Evolutionary conservation across 2,797 vertebrate genomes (phyloP), one percentile per base, ranked within the genome.

Genomic region (Rhynchotus rufescens): DNA sequence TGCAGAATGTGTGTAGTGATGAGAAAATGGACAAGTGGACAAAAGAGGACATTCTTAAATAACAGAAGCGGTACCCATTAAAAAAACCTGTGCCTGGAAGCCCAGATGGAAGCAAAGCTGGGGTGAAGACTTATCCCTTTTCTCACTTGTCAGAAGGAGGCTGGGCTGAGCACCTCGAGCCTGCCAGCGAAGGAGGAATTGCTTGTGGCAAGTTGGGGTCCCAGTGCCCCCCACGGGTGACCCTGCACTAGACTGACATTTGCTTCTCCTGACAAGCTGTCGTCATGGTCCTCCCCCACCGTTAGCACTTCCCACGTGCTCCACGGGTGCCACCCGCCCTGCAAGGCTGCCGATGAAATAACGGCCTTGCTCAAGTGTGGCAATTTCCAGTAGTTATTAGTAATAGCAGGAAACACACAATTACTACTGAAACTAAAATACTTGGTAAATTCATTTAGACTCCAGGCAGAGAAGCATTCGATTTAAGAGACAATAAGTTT

Each of bases 401-500:
- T 75, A 90, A 92, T 85, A 65, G 73, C 73, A 85, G 82, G 82
- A 93, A 93, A 61, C 38, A 68, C 0, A 5, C 34, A 76, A 68
- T 83, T 75, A n/a, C 73, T 68, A 69, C 57, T 65, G 84, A 85
- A 82, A 49, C 19, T 3, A 15, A 52, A 65, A 80, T 66, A 80
- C 73, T 72, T 4, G 0, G 1, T 45, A 4, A 52, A 45, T 84
- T 84, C 73, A 21, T 67, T 91, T 75, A 79, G 44, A 47, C 67
- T 80, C 80, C 38, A 3, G 85, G 83, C 93, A 73, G 44, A 59
- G 19, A 88, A 93, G 77, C 34, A 26, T 77, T 95, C 75, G 17
- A 93, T 94, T 92, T 61, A 90, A 72, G 45, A 79, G 36, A 54
- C 59, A 28, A 85, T 56, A 80, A 54, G 32, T 61, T 93, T 89